A percentile compares a stretch with the other conserved stretches of the same genome.
phyloP scores from a whole-genome alignment of 2,888 invertebrate genomes.

The Loripinus fragilis region DNA sequence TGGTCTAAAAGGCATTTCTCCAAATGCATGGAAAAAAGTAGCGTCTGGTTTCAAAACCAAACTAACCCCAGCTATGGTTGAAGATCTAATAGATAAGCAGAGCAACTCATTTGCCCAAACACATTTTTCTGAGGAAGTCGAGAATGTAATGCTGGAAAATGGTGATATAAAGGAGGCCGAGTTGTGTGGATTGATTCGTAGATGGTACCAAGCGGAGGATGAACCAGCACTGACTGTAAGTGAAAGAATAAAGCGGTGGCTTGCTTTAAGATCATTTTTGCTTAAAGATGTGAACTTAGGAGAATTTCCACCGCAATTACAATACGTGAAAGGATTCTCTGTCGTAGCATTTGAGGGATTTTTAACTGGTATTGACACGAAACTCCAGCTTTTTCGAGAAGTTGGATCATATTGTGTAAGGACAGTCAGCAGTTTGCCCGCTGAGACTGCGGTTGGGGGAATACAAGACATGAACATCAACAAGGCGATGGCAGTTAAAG shows the following conservation, averaged over 20 bases:
- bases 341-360: conserved; percentile 38
- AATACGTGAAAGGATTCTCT: conserved; percentile 33
- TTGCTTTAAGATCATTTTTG: conserved; percentile 18
- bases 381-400: conserved; percentile 33
- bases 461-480: conserved; percentile 27
- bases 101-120: conserved; percentile 24
- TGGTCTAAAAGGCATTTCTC: conserved; percentile 14
- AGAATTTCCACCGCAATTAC: conserved; percentile 31
- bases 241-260: conserved; percentile 5
- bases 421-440: conserved; percentile 29
- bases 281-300: conserved; percentile 29
- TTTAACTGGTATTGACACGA: conserved; percentile 37
- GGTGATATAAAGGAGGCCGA: conserved; percentile 31
- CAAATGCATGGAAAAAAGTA: conserved; percentile 27
- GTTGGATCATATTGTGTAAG: conserved; percentile 25
- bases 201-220: conserved; percentile 49
- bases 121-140: conserved; percentile 32
- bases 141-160: conserved; percentile 31
- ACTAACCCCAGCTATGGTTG: conserved; percentile 11
- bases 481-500: conserved; percentile 33
- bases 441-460: conserved; percentile 42
- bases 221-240: conserved; percentile 23
- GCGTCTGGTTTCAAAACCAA: conserved; percentile 14
- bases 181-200: conserved; percentile 30
- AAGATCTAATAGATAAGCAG: conserved; percentile 33